These are phyloP conservation scores for Microtus montanus DNA, from an alignment of 2,113 vertebrate genomes.

Conservation along the genomic window DNA sequence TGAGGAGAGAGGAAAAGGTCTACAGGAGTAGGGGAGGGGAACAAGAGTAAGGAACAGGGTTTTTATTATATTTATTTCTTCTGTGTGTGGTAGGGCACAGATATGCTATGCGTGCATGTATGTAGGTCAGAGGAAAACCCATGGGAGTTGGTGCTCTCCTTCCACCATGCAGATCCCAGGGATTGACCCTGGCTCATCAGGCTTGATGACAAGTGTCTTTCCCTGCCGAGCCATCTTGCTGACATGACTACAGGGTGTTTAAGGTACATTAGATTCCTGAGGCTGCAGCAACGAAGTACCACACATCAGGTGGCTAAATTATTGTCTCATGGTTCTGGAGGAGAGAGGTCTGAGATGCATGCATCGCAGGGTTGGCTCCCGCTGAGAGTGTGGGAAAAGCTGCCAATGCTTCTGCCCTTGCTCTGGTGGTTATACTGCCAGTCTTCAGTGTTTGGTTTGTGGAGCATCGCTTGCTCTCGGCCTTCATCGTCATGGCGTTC, in stretches of 20 bases:
- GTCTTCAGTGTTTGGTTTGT: neutral
- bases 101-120: neutral
- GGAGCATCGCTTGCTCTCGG: neutral
- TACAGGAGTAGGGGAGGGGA: neutral
- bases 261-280: neutral
- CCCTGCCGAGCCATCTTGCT: neutral
- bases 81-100: no score
- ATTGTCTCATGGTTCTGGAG: neutral
- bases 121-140: neutral
- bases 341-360: neutral
- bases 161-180: neutral
- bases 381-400: neutral
- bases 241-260: neutral
- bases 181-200: neutral
- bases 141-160: neutral
- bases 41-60: neutral
- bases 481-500: fast-evolving
- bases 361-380: neutral
- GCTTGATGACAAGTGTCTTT: neutral
- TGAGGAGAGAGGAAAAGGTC: neutral
- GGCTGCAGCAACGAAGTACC: neutral
- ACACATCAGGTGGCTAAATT: neutral
- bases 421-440: neutral
- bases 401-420: no score
- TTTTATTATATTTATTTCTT: neutral